Evolutionary conservation across 2,888 invertebrate genomes (phyloP), one percentile per base, ranked within the genome.

Genomic region (Eupithecia insigniata): DNA sequence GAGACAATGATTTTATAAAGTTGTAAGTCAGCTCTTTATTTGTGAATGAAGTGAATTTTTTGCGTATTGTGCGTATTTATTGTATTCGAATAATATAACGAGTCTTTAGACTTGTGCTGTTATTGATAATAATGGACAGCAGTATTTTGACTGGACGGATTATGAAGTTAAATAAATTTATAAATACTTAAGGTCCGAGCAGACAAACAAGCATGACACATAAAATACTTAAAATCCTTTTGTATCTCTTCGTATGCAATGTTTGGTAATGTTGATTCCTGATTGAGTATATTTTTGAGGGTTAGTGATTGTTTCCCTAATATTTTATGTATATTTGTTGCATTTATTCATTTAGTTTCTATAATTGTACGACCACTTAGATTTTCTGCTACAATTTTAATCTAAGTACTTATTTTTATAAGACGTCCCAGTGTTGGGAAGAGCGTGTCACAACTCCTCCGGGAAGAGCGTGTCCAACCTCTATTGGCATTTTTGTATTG

Each of bases 291-390:
- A 79, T 69, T 82, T 83, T 80, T 82, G 78, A 77, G 73, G 76
- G 82, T 85, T 83, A 80, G 83, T 84, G 83, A 84, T 79, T 74
- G 83, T 77, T 72, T 79, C 55, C 62, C 75, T 82, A 78, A 81
- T 81, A 83, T 84, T 86, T 85, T 87, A 79, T 92, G 88, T 92
- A 91, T 89, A 90, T 90, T 88, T 89, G 90, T 90, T 92, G 93
- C 93, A 93, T 93, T 93, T 93, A 92, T 89, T 89, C 87, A 84
- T 83, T 76, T 78, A 81, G 79, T 81, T 72, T 80, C 70, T 82
- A 78, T 76, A 22, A 78, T 70, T 74, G 67, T 79, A 70, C 77
- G 68, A 66, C 76, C 62, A 62, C 72, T 67, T 51, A 8, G 22
- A 51, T 51, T 51, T 51, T 51, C 10, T 51, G n/a, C 22, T 51